Conservation (phyloP, 2,888 invertebrate genomes). For the Phyllotreta striolata region DNA sequence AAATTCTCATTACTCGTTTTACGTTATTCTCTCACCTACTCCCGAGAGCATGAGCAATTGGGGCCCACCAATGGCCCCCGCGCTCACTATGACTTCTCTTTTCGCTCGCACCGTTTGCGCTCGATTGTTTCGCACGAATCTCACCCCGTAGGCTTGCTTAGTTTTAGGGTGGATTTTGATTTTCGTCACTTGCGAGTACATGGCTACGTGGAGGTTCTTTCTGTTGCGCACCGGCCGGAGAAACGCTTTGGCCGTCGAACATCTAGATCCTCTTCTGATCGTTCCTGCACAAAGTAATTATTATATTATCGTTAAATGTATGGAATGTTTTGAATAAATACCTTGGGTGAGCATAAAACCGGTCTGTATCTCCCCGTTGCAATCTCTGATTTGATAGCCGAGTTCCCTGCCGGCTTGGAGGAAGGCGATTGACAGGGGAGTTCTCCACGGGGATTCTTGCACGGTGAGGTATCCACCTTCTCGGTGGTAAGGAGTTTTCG, state of each 20-base stretch:
- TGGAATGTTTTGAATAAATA: no score
- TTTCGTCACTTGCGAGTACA: constrained; percentile 75
- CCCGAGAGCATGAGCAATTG: constrained; percentile 93
- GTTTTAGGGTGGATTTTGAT: constrained; percentile 73
- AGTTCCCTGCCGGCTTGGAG: constrained; percentile 82
- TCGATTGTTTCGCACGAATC: constrained; percentile 73
- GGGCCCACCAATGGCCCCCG: constrained; percentile 88
- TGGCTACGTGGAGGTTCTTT: constrained; percentile 79
- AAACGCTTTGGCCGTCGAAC: constrained; percentile 89
- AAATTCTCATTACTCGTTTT: neutral
- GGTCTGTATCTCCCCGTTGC: constrained; percentile 83
- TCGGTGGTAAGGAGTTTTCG: constrained; percentile 76
- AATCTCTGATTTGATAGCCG: constrained; percentile 82
- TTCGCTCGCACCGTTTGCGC: constrained; percentile 74
- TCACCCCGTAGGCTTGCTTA: constrained; percentile 79
- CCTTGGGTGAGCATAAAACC: constrained; percentile 89
- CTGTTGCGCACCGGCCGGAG: constrained; percentile 81
- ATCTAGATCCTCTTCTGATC: constrained; percentile 82
- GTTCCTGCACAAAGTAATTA: constrained; percentile 43
- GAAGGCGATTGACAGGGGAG: constrained; percentile 83
- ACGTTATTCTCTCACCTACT: constrained; percentile 57
- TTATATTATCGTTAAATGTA: no score
- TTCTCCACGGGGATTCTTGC: constrained; percentile 85
- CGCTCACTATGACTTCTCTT: constrained; percentile 83
- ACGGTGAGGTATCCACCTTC: constrained; percentile 84